phyloP scores from a whole-genome alignment of 2,888 invertebrate genomes.

The Heliconius cydno region DNA sequence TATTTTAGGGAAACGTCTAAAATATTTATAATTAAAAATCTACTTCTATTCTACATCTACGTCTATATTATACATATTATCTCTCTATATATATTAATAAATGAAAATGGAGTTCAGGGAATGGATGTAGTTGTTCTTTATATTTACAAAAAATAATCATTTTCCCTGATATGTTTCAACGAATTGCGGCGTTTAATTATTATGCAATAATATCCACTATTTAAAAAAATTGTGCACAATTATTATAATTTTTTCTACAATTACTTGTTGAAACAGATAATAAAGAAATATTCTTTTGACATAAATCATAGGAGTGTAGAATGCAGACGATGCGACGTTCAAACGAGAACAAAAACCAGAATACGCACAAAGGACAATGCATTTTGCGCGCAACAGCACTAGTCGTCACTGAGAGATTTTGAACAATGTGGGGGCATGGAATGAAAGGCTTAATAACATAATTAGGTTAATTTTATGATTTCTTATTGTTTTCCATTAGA shows the following conservation, averaged over 20 bases:
- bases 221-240: no score
- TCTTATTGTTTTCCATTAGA: conserved; percentile 2
- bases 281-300: conserved; percentile 1
- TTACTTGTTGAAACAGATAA: neutral
- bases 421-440: neutral
- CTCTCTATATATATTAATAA: no score
- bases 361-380: conserved; percentile 13
- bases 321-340: conserved; percentile 2
- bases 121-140: no score
- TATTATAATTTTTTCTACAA: neutral
- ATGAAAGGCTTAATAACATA: conserved; percentile 4
- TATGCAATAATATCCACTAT: no score
- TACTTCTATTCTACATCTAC: no score
- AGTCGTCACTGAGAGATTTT: neutral
- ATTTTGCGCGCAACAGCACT: conserved; percentile 10
- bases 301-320: conserved; percentile 19
- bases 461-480: conserved; percentile 1
- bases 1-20: no score
- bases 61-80: no score
- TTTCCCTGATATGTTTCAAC: no score
- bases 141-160: no score
- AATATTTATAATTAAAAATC: no score
- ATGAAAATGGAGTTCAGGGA: no score
- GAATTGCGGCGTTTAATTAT: no score
- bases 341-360: conserved; percentile 12